Percentiles rank a stretch among this genome's conserved stretches.
phyloP scores from a whole-genome alignment of 2,888 invertebrate species.

The Microctonus aethiopoides region DNA sequence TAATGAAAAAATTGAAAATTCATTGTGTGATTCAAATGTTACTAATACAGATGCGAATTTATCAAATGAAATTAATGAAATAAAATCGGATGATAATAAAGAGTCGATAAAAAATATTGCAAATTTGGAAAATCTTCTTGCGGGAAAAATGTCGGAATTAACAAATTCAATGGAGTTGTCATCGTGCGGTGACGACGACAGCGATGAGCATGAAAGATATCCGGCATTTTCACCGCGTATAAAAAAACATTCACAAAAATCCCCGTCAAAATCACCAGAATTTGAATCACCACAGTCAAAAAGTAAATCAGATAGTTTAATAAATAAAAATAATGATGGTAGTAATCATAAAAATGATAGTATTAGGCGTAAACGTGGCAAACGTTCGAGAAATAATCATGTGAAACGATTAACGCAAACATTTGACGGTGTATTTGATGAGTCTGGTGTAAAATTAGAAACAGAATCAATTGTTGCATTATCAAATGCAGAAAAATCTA shows the following conservation, averaged over 20 bases:
- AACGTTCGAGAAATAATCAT: background rate
- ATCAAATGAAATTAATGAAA: constrained; percentile 3
- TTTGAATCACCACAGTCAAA: background rate
- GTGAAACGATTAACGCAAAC: constrained; percentile 35
- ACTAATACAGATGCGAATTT: constrained; percentile 11
- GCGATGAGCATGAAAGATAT: constrained; percentile 37
- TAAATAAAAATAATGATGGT: background rate
- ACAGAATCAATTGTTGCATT: constrained; percentile 28
- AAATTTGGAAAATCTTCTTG: constrained; percentile 33
- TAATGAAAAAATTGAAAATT: constrained; percentile 2
- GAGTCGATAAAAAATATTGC: constrained; percentile 25
- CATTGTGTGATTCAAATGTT: background rate
- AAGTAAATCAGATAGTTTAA: background rate
- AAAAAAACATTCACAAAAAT: constrained; percentile 21
- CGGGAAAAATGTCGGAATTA: constrained; percentile 39
- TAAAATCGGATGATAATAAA: background rate
- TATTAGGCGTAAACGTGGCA: constrained; percentile 20
- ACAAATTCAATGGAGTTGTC: constrained; percentile 35
- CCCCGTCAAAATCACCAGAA: constrained; percentile 9
- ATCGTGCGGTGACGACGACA: constrained; percentile 35
- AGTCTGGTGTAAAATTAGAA: constrained; percentile 33
- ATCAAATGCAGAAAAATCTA: background rate
- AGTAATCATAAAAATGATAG: background rate
- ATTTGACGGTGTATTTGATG: constrained; percentile 38
- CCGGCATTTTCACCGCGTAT: constrained; percentile 34